Conservation (phyloP, 2,888 invertebrate genomes). For the Nemotelus nigrinus region DNA sequence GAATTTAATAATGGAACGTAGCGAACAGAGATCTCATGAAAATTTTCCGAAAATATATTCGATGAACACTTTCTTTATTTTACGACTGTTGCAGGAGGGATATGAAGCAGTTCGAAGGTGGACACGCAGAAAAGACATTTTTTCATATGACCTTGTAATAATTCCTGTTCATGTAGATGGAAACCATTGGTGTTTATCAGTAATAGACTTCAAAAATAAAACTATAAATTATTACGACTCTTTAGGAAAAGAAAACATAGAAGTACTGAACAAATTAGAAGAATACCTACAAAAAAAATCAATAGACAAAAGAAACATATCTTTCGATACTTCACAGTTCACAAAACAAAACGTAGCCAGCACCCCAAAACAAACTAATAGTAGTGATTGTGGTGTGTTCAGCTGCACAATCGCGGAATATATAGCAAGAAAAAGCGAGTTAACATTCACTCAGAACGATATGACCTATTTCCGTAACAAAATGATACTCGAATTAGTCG, state of each 20-base stretch:
- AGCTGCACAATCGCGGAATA: constrained; percentile 34
- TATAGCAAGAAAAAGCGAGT: neutral
- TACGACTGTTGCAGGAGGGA: neutral
- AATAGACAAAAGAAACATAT: constrained; percentile 19
- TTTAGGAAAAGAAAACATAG: neutral
- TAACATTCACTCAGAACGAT: constrained; percentile 16
- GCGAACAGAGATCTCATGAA: neutral
- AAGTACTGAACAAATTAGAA: neutral
- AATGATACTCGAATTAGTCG: constrained; percentile 28
- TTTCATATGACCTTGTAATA: neutral
- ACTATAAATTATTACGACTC: constrained; percentile 1
- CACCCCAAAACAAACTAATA: constrained; percentile 18
- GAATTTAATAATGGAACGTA: constrained; percentile 18
- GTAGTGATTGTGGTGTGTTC: constrained; percentile 36
- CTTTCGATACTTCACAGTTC: constrained; percentile 4
- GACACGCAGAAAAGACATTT: neutral
- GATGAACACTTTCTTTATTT: constrained; percentile 29
- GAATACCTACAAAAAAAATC: constrained; percentile 22
- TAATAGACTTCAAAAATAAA: neutral
- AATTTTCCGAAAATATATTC: neutral
- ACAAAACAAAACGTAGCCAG: constrained; percentile 13
- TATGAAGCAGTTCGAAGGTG: neutral
- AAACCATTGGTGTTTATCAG: neutral
- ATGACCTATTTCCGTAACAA: constrained; percentile 17
- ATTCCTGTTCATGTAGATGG: neutral